Conservation (phyloP, 1,140 invertebrate species). For the Eumaeus atala region DNA sequence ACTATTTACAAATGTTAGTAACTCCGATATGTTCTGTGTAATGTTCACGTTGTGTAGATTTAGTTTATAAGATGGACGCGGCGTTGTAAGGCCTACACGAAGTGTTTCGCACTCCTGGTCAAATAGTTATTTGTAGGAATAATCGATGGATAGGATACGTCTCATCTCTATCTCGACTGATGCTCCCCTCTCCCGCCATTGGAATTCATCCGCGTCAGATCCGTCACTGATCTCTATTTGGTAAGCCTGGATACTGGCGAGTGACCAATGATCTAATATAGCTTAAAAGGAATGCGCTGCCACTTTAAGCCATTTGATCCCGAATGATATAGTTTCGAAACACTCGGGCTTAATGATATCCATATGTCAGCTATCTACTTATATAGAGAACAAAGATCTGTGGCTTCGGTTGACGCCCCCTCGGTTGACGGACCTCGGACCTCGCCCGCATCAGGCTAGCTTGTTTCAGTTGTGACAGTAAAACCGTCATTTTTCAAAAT, state of each 20-base stretch:
- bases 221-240: background rate
- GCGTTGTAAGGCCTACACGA: conserved; percentile 49
- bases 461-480: conserved; percentile 9
- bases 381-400: no score
- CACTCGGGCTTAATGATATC: no score
- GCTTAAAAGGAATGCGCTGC: background rate
- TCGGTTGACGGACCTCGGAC: background rate
- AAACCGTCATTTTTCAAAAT: conserved; percentile 6
- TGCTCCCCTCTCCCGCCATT: background rate
- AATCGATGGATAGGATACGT: conserved; percentile 7
- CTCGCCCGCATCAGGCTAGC: background rate
- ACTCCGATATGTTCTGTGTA: conserved; percentile 46
- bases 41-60: conserved; percentile 60
- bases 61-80: conserved; percentile 36
- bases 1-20: conserved; percentile 49
- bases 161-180: conserved; percentile 1
- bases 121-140: background rate
- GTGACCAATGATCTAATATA: background rate
- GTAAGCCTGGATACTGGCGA: background rate
- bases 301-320: no score
- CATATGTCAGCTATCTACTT: no score
- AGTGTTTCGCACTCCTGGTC: conserved; percentile 5
- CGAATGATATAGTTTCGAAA: no score
- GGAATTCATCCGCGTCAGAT: no score
- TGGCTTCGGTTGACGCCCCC: no score